Conservation (phyloP, 2,888 invertebrate genomes). For the Eilema griseolum region DNA sequence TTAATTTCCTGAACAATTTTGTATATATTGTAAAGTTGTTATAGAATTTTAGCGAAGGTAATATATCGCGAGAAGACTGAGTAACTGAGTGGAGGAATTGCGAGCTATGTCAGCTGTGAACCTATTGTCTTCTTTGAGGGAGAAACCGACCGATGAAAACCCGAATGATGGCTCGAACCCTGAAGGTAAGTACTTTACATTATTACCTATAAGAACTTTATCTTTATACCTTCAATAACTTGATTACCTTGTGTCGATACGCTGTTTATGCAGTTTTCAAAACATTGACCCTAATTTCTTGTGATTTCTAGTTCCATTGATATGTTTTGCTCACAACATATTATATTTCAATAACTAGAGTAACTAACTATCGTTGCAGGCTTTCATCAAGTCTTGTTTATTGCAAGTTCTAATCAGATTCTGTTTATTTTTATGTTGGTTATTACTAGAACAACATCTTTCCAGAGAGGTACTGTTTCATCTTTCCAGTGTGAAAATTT, state of each 20-base stretch:
- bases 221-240: slow-evolving; percentile 27
- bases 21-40: slow-evolving; percentile 85
- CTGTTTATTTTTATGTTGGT: slow-evolving; percentile 12
- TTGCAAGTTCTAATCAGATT: not conserved
- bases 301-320: slow-evolving; percentile 25
- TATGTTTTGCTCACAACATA: slow-evolving; percentile 13
- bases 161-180: slow-evolving; percentile 77
- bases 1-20: slow-evolving; percentile 84
- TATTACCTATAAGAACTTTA: slow-evolving; percentile 14
- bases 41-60: slow-evolving; percentile 83
- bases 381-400: not conserved
- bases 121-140: slow-evolving; percentile 83
- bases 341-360: slow-evolving; percentile 9
- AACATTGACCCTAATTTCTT: slow-evolving; percentile 52
- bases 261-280: slow-evolving; percentile 39
- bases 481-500: no score
- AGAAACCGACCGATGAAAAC: slow-evolving; percentile 81
- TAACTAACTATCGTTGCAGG: not conserved
- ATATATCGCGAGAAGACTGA: slow-evolving; percentile 86
- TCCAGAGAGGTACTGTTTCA: not conserved
- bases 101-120: slow-evolving; percentile 86
- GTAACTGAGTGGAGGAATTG: slow-evolving; percentile 76
- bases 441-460: slow-evolving; percentile 1
- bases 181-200: slow-evolving; percentile 69
- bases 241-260: slow-evolving; percentile 21